Evolutionary conservation across 1,140 invertebrate genomes (phyloP).

Genomic region (Pseudomyrmex flavicornis): DNA sequence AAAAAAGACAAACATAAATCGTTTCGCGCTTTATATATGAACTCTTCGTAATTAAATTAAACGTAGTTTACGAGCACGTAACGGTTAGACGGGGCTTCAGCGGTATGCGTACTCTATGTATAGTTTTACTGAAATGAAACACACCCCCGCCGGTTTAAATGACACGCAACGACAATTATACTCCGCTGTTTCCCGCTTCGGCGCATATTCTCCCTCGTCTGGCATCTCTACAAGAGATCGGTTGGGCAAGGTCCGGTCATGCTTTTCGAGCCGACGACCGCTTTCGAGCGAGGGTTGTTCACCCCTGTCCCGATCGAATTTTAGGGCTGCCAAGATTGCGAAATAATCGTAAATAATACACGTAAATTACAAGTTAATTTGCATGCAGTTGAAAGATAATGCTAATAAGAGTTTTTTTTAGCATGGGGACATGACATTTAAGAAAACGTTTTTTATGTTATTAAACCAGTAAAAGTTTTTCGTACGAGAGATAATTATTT

Average conservation of each 20-base stretch:
- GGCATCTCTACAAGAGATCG: slow-evolving; percentile 49
- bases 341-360: slow-evolving; percentile 26
- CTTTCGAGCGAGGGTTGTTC: slow-evolving; percentile 57
- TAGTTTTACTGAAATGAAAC: slow-evolving; percentile 31
- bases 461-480: background rate
- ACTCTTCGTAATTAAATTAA: slow-evolving; percentile 45
- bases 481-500: no score
- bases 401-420: background rate
- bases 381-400: background rate
- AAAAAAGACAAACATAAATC: background rate
- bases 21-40: slow-evolving; percentile 19
- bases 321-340: slow-evolving; percentile 38
- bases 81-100: slow-evolving; percentile 32
- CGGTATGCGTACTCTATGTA: slow-evolving; percentile 13
- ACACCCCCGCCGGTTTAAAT: slow-evolving; percentile 23
- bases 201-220: slow-evolving; percentile 51
- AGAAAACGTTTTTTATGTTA: background rate
- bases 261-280: slow-evolving; percentile 51
- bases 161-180: slow-evolving; percentile 60
- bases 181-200: slow-evolving; percentile 38
- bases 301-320: slow-evolving; percentile 61
- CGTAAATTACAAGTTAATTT: background rate
- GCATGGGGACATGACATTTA: background rate
- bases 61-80: slow-evolving; percentile 39
- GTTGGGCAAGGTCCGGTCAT: slow-evolving; percentile 67